Percentiles rank a stretch among this genome's conserved stretches.
phyloP scores from a whole-genome alignment of 2,888 invertebrate species.

The Crepidodera aurea region DNA sequence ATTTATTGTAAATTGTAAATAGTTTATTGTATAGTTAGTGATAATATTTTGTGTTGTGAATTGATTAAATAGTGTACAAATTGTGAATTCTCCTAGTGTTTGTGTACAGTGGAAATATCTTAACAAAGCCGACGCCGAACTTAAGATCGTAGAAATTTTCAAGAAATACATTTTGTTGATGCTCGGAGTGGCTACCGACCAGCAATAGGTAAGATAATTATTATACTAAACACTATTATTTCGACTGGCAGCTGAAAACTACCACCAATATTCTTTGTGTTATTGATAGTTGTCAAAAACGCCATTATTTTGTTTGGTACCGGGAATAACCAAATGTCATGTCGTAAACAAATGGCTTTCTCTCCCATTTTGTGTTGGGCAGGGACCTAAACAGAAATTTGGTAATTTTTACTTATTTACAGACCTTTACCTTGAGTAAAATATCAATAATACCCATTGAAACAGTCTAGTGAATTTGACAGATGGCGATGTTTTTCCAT shows the following conservation, averaged over 20 bases:
- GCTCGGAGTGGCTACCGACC: constrained; percentile 51
- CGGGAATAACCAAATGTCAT: constrained; percentile 62
- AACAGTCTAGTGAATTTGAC: constrained; percentile 33
- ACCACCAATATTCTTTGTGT: constrained; percentile 63
- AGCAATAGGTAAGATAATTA: constrained; percentile 55
- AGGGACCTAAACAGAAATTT: background rate
- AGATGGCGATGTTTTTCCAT: constrained; percentile 34
- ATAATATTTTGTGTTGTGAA: constrained; percentile 69
- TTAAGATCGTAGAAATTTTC: constrained; percentile 62
- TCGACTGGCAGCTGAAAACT: constrained; percentile 8
- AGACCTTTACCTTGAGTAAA: background rate
- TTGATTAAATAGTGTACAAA: constrained; percentile 64
- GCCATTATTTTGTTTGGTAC: constrained; percentile 63
- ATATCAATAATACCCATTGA: background rate
- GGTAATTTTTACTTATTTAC: background rate
- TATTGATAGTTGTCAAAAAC: constrained; percentile 64
- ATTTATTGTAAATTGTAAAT: constrained; percentile 77
- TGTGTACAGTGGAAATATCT: constrained; percentile 68
- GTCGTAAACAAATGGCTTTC: constrained; percentile 55
- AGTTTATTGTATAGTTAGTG: constrained; percentile 78
- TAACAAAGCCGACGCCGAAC: constrained; percentile 68
- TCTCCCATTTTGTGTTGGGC: constrained; percentile 37
- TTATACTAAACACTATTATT: constrained; percentile 3
- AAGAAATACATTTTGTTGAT: constrained; percentile 61
- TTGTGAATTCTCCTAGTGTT: constrained; percentile 67